Evolutionary conservation across 2,113 vertebrate species (phyloP).

Genomic region (Tautogolabrus adspersus): DNA sequence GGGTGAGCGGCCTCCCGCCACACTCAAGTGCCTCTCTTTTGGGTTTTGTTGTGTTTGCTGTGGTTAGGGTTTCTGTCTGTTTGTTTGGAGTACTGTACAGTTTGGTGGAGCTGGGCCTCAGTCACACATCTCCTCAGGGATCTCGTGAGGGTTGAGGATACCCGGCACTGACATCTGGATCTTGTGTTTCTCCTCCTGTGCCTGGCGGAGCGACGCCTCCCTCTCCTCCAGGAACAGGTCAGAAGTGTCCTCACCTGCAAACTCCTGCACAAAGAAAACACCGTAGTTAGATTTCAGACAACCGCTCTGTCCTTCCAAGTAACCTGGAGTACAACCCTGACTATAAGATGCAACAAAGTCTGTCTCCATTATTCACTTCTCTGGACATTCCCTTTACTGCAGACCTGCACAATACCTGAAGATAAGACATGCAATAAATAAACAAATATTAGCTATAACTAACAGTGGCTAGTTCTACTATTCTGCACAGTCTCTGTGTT

Average conservation of each 20-base stretch:
- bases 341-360: no score
- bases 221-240: constrained; percentile 98
- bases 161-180: constrained; percentile 99
- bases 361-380: background rate
- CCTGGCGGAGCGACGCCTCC: constrained; percentile 96
- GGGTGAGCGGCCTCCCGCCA: constrained; percentile 40
- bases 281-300: background rate
- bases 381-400: no score
- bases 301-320: background rate
- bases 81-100: constrained; percentile 61
- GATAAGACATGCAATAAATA: no score
- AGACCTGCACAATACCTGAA: no score
- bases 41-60: constrained; percentile 74
- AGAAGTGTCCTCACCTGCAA: constrained; percentile 98
- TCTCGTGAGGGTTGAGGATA: constrained; percentile 99
- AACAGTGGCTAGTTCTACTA: no score
- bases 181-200: constrained; percentile 99
- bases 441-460: no score
- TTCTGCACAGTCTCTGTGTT: no score
- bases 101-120: constrained; percentile 77
- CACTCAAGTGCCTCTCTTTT: constrained; percentile 65
- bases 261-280: constrained; percentile 85
- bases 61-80: constrained; percentile 47
- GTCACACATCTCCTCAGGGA: constrained; percentile 99
- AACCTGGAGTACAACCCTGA: background rate